A percentile compares a stretch with the other conserved stretches of the same genome.
These are phyloP conservation scores for Rhorus exstirpatorius DNA, from an alignment of 2,888 invertebrate genomes.

Conservation along the genomic window DNA sequence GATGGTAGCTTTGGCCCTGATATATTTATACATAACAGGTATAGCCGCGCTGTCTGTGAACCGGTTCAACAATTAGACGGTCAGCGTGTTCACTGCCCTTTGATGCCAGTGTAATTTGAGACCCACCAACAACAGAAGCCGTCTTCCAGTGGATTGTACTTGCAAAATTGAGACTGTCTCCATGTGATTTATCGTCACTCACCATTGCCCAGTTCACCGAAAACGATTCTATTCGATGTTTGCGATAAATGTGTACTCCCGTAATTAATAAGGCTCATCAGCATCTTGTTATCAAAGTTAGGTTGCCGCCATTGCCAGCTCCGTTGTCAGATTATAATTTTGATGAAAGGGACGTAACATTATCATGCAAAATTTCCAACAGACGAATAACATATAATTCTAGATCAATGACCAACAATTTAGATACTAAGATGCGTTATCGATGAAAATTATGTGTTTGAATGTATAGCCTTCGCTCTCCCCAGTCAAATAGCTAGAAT, in stretches of 20 bases:
- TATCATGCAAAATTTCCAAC: not conserved
- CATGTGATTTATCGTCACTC: not conserved
- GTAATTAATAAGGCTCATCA: not conserved
- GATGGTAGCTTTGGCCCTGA: conserved; percentile 28
- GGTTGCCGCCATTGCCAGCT: no score
- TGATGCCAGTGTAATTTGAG: conserved; percentile 60
- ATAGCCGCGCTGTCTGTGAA: conserved; percentile 7
- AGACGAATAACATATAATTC: not conserved
- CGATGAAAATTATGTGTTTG: not conserved
- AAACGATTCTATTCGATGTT: not conserved
- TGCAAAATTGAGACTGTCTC: conserved; percentile 31
- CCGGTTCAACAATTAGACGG: conserved; percentile 25
- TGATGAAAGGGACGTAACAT: not conserved
- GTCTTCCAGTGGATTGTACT: conserved; percentile 7
- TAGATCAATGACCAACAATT: conserved; percentile 3
- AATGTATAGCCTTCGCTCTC: not conserved
- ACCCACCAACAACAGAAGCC: conserved; percentile 50
- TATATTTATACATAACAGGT: conserved; percentile 53
- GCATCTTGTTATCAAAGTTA: not conserved
- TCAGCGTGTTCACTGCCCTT: conserved; percentile 45
- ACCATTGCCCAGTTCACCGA: not conserved
- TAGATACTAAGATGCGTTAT: not conserved
- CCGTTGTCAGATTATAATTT: no score
- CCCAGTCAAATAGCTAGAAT: not conserved
- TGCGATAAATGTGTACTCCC: not conserved